Evolutionary conservation across 53 echinoderm and acorn worm genomes (phyloP).

Genomic region (Holothuria scabra): DNA sequence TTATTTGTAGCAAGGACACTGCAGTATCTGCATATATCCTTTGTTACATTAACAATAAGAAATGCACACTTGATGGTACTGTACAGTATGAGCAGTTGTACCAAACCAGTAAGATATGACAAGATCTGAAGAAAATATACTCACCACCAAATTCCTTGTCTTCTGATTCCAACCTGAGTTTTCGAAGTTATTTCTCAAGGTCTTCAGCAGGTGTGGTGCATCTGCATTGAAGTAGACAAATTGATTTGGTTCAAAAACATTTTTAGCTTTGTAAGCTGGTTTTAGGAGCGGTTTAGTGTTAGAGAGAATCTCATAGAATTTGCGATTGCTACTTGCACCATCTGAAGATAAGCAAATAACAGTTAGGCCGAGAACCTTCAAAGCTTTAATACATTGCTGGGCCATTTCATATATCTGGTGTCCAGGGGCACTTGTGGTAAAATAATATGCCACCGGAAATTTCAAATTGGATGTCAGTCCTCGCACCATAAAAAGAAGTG

Average conservation of each 20-base stretch:
- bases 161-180: slow-evolving; percentile 27
- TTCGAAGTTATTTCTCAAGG: slow-evolving; percentile 30
- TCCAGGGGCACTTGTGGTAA: slow-evolving; percentile 27
- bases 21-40: too few relatives aligned
- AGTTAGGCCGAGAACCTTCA: background rate
- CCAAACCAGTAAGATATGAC: too few relatives aligned
- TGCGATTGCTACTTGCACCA: slow-evolving; percentile 25
- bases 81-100: too few relatives aligned
- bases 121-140: too few relatives aligned
- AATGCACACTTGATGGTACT: too few relatives aligned
- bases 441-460: slow-evolving; percentile 16
- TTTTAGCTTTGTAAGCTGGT: background rate
- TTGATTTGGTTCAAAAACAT: background rate
- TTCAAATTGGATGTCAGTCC: background rate
- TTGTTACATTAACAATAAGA: too few relatives aligned
- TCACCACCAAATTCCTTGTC: slow-evolving; percentile 27
- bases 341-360: background rate
- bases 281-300: background rate
- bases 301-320: background rate
- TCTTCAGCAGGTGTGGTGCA: slow-evolving; percentile 42
- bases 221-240: slow-evolving; percentile 4
- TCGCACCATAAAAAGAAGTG: background rate
- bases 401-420: slow-evolving; percentile 30
- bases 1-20: too few relatives aligned
- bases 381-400: background rate